Conservation (phyloP, 2,113 vertebrate genomes). For the Percina caprodes region DNA sequence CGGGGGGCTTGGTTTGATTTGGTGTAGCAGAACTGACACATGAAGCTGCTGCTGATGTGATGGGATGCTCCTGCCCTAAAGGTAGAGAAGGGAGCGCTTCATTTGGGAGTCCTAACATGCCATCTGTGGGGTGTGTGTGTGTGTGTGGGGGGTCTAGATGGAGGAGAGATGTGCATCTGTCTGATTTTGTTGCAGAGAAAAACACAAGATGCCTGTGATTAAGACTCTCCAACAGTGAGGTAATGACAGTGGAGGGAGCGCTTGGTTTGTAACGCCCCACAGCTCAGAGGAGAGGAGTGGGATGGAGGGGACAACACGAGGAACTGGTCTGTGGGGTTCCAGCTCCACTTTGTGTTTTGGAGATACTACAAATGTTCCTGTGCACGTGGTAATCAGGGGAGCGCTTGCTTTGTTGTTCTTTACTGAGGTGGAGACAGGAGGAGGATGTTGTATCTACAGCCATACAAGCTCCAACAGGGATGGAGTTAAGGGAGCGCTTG, state of each 20-base stretch:
- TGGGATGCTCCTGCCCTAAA: too few species aligned
- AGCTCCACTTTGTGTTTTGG: neutral
- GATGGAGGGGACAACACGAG: neutral
- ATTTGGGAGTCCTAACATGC: neutral
- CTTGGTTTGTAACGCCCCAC: neutral
- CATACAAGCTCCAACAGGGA: too few species aligned
- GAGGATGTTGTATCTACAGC: neutral
- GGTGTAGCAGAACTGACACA: too few species aligned
- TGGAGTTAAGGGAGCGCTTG: conserved; percentile 33
- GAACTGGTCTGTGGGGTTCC: neutral
- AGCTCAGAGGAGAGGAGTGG: neutral
- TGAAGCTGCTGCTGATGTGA: too few species aligned
- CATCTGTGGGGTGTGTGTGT: too few species aligned
- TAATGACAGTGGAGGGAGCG: neutral
- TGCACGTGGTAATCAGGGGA: neutral
- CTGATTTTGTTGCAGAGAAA: conserved; percentile 6
- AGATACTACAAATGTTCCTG: neutral
- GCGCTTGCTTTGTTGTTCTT: neutral
- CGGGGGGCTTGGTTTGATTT: neutral
- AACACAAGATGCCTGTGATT: neutral
- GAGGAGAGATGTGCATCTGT: too few species aligned
- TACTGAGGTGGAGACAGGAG: neutral
- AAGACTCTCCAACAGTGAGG: too few species aligned
- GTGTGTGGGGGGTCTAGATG: too few species aligned
- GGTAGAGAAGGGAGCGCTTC: neutral